Base-by-base conservation (phyloP, 1,140 invertebrate species). In the Rhysida immarginata region DNA sequence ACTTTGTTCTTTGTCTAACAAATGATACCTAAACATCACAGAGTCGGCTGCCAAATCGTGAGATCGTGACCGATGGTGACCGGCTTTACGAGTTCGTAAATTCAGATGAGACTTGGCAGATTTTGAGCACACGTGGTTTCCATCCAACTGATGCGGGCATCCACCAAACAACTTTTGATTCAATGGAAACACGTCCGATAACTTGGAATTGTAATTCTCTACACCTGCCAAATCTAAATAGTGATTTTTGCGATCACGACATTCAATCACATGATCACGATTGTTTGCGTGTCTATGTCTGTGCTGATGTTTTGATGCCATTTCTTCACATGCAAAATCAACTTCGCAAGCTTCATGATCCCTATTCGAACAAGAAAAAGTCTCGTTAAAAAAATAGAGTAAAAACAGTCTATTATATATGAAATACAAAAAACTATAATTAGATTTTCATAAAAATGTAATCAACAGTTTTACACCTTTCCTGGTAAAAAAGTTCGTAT, bases 191-290 rank as follows among this genome's bases (percentile, higher is more conserved):
- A 53, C 27, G 20, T 56, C 56, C 3, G 41, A 49, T 25, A 68
- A 64, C 45, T 65, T 64, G 1, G 66, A 59, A 13, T 63, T 57
- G 27, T 62, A 66, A 55, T 69, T 66, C 58, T 74, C 72, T 14
- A 72, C 62, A 1, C 72, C 72, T 8, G 70, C 71, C 45, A 74
- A 58, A 59, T 74, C 71, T 18, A 73, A 63, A 57, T 73, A 74
- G 60, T 71, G 70, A 59, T 72, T 72, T 1, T 68, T 56, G 1
- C 69, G 58, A 53, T 71, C 69, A 52, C 66, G 64, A 53, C 66
- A 66, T 59, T 70, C 69, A 42, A 65, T 64, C 1, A 64, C 53
- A 23, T 56, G 49, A 1, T 60, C 58, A n/a, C 57, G 23, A 29
- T 49, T 29, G 54, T 60, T 60, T 3, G n/a, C 26, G 45, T 57